Evolutionary conservation across 2,888 invertebrate genomes (phyloP).

Genomic region (Chirona hameri): DNA sequence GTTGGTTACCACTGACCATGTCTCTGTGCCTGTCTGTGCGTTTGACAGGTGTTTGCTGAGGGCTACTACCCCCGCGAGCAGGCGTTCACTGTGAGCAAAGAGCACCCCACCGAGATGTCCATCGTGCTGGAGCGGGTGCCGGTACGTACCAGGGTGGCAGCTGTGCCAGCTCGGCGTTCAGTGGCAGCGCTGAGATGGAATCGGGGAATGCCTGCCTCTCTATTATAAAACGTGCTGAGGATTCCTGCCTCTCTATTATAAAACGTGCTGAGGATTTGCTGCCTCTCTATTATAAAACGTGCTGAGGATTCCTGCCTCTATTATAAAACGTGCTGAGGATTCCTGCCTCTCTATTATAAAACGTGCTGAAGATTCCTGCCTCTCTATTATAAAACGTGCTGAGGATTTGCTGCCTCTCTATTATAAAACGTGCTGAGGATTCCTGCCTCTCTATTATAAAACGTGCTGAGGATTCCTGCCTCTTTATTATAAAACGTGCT

Average conservation of each 20-base stretch:
- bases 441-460: no score
- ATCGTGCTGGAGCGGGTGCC: conserved; percentile 58
- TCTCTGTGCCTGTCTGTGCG: background rate
- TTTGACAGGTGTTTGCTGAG: conserved; percentile 70
- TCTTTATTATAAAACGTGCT: background rate
- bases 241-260: no score
- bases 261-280: background rate
- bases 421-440: background rate
- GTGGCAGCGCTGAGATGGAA: background rate
- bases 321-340: background rate
- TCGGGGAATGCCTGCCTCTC: background rate
- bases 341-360: no score
- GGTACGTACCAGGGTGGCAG: conserved; percentile 29
- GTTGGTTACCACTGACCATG: no score
- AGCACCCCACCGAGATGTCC: conserved; percentile 78
- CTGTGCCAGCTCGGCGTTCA: background rate
- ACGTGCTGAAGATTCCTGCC: background rate
- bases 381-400: background rate
- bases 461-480: no score
- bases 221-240: background rate
- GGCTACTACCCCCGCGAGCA: conserved; percentile 78
- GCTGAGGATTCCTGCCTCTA: background rate
- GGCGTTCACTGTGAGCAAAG: conserved; percentile 79
- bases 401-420: no score
- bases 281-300: no score